Evolutionary conservation across 2,888 invertebrate species (phyloP).

Genomic region (Ferdinandea cuprea): DNA sequence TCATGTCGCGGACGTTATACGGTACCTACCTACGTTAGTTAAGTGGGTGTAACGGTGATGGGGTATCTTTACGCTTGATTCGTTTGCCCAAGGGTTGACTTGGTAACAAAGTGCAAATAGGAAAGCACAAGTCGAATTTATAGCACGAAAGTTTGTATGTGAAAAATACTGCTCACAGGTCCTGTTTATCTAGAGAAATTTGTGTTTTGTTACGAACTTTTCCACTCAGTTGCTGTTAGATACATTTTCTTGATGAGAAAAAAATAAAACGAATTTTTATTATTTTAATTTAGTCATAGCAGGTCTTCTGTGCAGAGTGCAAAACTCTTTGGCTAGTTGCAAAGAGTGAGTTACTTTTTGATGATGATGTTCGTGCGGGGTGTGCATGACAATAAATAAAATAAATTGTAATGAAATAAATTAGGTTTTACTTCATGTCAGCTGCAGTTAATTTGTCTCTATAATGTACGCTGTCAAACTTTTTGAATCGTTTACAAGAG

Average conservation of each 20-base stretch:
- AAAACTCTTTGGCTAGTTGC: conserved; percentile 39
- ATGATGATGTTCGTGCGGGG: too few relatives aligned
- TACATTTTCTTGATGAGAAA: neutral
- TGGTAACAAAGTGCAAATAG: conserved; percentile 73
- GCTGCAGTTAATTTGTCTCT: too few relatives aligned
- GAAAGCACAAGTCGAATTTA: conserved; percentile 64
- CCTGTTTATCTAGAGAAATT: conserved; percentile 62
- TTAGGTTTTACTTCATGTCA: too few relatives aligned
- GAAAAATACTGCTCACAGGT: conserved; percentile 10
- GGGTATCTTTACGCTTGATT: conserved; percentile 68
- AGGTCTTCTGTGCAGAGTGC: too few relatives aligned
- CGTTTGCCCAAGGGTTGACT: conserved; percentile 67
- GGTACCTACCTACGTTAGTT: neutral
- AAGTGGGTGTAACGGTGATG: conserved; percentile 1
- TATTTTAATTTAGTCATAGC: conserved; percentile 42
- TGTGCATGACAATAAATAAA: too few relatives aligned
- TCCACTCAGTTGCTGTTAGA: conserved; percentile 1
- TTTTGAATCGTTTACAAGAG: too few relatives aligned
- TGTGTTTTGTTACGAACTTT: conserved; percentile 59
- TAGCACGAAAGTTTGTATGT: conserved; percentile 3
- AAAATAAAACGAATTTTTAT: conserved; percentile 41
- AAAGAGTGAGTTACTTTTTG: too few relatives aligned
- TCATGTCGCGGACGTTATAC: conserved; percentile 53
- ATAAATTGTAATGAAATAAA: too few relatives aligned
- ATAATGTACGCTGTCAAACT: too few relatives aligned